These are phyloP conservation scores for Rugalucina vietnamica DNA, from an alignment of 2,888 invertebrate species.

Conservation along the genomic window DNA sequence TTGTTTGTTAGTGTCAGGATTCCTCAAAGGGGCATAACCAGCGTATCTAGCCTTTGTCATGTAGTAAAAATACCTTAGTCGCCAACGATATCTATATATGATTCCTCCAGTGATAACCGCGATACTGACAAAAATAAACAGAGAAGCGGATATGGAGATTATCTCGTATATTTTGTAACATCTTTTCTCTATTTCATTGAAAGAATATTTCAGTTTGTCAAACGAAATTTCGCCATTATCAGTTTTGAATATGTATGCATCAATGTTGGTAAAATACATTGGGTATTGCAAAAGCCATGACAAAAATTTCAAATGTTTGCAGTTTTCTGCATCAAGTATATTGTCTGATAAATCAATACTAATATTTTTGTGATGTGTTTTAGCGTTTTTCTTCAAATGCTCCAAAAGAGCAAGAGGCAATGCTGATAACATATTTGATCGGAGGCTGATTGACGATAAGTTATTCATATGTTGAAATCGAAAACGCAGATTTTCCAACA, in stretches of 20 bases:
- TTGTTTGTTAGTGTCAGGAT: constrained; percentile 13
- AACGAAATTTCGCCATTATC: background rate
- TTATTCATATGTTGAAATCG: constrained; percentile 1
- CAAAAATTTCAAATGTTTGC: constrained; percentile 28
- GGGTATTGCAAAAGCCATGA: constrained; percentile 31
- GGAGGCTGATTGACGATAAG: constrained; percentile 26
- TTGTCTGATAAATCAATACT: constrained; percentile 37
- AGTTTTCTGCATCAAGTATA: background rate
- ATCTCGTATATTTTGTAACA: constrained; percentile 14
- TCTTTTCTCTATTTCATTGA: background rate
- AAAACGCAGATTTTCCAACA: constrained; percentile 1
- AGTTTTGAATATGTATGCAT: constrained; percentile 21
- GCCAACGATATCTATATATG: constrained; percentile 53
- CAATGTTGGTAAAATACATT: constrained; percentile 7
- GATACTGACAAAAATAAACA: constrained; percentile 29
- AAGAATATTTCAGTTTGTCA: background rate
- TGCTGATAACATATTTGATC: constrained; percentile 13
- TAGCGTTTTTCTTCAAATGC: constrained; percentile 6
- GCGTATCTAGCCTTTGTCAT: constrained; percentile 38
- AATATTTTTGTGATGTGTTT: background rate
- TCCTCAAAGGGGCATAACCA: constrained; percentile 6
- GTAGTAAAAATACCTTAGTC: constrained; percentile 52
- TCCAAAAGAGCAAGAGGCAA: background rate
- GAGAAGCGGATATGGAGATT: background rate
- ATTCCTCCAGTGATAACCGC: constrained; percentile 33